phyloP scores from a whole-genome alignment of 2,797 vertebrate genomes.

The Melanotaenia nigrans region DNA sequence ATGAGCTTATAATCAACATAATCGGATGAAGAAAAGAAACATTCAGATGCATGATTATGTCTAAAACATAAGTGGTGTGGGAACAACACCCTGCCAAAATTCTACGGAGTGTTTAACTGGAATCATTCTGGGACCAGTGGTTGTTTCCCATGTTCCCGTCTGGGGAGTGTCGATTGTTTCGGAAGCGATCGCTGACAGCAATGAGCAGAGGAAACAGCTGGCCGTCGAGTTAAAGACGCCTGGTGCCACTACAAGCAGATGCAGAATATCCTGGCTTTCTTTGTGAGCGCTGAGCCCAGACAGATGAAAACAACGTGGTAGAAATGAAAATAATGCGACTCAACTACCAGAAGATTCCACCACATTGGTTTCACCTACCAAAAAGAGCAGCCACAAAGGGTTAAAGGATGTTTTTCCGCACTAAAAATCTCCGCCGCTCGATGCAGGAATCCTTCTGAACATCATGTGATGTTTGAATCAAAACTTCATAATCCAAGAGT shows the following conservation, averaged over 20 bases:
- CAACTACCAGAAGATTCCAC: slow-evolving; percentile 66
- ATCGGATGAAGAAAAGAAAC: slow-evolving; percentile 14
- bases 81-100: slow-evolving; percentile 14
- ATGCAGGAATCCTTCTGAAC: neutral
- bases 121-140: slow-evolving; percentile 20
- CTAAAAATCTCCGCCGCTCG: slow-evolving; percentile 9
- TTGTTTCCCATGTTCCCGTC: slow-evolving; percentile 19
- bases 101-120: slow-evolving; percentile 8
- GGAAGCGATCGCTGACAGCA: slow-evolving; percentile 21
- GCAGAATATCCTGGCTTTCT: slow-evolving; percentile 3
- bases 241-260: neutral
- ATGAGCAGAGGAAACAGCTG: slow-evolving; percentile 37
- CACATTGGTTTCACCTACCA: slow-evolving; percentile 60
- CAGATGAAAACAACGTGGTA: slow-evolving; percentile 62
- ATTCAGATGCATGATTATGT: slow-evolving; percentile 22
- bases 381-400: slow-evolving; percentile 4
- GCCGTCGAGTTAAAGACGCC: too few relatives aligned
- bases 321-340: slow-evolving; percentile 63
- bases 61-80: neutral
- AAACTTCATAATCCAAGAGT: slow-evolving; percentile 22
- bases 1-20: slow-evolving; percentile 29
- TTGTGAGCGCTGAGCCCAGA: neutral
- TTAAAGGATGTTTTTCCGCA: neutral
- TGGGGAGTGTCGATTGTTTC: slow-evolving; percentile 15
- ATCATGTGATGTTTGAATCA: slow-evolving; percentile 15